Evolutionary conservation across 64 coral and sea anemone species (phyloP).

Genomic region (Porites australiensis): DNA sequence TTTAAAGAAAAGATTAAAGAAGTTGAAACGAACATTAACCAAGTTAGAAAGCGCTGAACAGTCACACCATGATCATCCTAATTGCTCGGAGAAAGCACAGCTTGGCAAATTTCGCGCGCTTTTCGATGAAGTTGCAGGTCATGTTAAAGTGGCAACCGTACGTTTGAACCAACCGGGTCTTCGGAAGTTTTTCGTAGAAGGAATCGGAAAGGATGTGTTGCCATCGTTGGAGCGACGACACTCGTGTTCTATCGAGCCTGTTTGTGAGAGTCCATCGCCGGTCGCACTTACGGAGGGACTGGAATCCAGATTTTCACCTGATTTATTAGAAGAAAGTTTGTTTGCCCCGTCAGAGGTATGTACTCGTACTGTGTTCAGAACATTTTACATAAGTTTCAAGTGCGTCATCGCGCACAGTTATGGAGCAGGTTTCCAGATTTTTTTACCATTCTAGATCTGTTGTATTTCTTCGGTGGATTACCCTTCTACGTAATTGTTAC

Average conservation of each 20-base stretch:
- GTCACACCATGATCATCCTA: neutral
- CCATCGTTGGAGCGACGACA: neutral
- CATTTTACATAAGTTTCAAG: too few relatives aligned
- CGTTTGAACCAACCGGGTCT: slow-evolving; percentile 10
- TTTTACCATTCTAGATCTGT: too few relatives aligned
- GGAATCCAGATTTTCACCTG: neutral
- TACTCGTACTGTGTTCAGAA: too few relatives aligned
- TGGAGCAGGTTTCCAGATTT: too few relatives aligned
- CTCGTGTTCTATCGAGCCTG: neutral
- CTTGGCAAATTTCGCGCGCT: neutral
- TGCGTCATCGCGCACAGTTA: too few relatives aligned
- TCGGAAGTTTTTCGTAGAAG: slow-evolving; percentile 3
- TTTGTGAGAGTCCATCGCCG: neutral
- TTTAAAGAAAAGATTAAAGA: slow-evolving; percentile 1
- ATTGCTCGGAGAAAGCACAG: neutral
- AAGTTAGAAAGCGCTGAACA: neutral
- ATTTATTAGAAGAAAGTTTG: neutral
- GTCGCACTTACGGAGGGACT: neutral
- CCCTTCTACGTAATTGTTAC: too few relatives aligned
- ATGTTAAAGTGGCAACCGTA: slow-evolving; percentile 1
- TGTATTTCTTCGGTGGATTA: too few relatives aligned
- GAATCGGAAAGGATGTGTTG: neutral
- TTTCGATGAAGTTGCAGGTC: neutral
- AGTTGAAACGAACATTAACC: neutral
- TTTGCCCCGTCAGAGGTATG: too few relatives aligned